Conservation (phyloP, 92 coral and sea anemone genomes). For the Epizoanthus fatuus region DNA sequence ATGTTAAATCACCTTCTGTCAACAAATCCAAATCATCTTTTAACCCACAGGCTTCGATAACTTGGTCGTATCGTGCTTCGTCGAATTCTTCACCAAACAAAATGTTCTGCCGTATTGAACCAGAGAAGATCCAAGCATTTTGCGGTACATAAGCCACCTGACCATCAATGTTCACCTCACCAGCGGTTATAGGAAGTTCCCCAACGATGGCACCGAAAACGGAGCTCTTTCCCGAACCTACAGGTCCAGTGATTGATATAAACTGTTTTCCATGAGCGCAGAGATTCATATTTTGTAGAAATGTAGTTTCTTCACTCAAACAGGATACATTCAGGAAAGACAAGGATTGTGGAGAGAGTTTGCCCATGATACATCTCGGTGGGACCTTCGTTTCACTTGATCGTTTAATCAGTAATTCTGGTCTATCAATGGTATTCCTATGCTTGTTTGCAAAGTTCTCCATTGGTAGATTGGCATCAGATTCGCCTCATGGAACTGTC, state of each 20-base stretch:
- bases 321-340: neutral
- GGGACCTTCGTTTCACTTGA: neutral
- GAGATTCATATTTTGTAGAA: neutral
- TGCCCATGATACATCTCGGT: neutral
- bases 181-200: neutral
- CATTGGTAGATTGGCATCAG: too few relatives aligned
- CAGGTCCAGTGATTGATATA: slow-evolving; percentile 2
- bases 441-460: too few relatives aligned
- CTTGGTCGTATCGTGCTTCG: neutral
- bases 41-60: neutral
- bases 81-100: too few relatives aligned
- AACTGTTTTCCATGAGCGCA: neutral
- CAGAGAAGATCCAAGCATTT: slow-evolving; percentile 2
- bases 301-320: too few relatives aligned
- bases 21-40: neutral
- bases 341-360: neutral
- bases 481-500: too few relatives aligned
- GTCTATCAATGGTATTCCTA: too few relatives aligned
- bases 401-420: too few relatives aligned
- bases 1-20: neutral
- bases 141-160: slow-evolving; percentile 3
- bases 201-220: neutral
- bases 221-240: neutral
- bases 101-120: neutral
- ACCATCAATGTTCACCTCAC: neutral